Evolutionary conservation across 1,140 invertebrate genomes (phyloP), one percentile per base, ranked within the genome.

Genomic region (Rhagoletis zephyria): DNA sequence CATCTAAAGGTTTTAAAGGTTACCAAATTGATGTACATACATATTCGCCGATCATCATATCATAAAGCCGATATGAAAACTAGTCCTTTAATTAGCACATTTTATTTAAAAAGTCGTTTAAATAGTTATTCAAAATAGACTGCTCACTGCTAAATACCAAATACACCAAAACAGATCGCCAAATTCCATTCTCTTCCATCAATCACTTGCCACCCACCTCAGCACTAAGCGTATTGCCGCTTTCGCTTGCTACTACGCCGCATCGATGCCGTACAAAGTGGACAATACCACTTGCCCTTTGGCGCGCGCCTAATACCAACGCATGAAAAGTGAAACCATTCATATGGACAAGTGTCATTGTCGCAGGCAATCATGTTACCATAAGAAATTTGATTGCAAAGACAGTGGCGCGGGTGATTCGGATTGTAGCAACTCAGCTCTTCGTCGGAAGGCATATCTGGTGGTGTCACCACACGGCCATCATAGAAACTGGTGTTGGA

Each of bases 361-460:
- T 98, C 97, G 93, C 98, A 99, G 5, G 97, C 97, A 86, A 98
- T 98, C 98, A 99, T 99, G 16, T 4, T 1, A 12, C 59, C 85
- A 86, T 86, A 86, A 40, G 85, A 86, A 7, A 65, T 42, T 86
- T 86, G 60, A 48, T 65, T 48, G 51, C 85, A 86, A 64, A 86
- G 19, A 86, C 85, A 86, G 14, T 86, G 65, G 4, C 51, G n/a
- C 60, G 85, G 85, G n/a, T 86, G 51, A 64, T 65, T 86, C 5
- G 61, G 61, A 86, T 86, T 74, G 14, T 74, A 74, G 42, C 10
- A 48, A 40, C 40, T 16, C 40, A 74, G 12, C 14, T 5, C 67
- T n/a, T 45, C 67, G 16, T 74, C 67, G 5, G 67, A 74, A 16
- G 67, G 40, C 67, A 74, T 45, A 48, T 74, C 67, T 12, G 67